Conservation (phyloP, 2,797 vertebrate genomes). For the Myotis pilosus region DNA sequence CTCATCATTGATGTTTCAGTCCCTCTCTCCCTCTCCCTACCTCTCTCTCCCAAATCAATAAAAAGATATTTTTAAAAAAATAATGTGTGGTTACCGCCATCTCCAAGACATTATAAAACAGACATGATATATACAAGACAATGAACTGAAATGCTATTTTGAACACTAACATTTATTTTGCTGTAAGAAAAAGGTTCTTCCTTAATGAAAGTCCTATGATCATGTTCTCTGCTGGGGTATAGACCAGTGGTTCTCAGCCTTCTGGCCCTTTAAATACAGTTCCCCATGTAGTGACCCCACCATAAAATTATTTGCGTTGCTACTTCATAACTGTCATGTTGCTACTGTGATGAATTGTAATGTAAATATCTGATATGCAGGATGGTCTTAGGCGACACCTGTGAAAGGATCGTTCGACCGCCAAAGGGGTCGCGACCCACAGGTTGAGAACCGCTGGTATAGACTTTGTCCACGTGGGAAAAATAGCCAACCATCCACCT, state of each 20-base stretch:
- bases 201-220: slow-evolving; percentile 51
- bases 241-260: neutral
- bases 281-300: too few species aligned
- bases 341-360: too few species aligned
- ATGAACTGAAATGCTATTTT: neutral
- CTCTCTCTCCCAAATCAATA: too few species aligned
- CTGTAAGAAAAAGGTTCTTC: neutral
- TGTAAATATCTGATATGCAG: too few species aligned
- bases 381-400: too few species aligned
- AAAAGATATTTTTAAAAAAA: neutral
- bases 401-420: too few species aligned
- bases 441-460: neutral
- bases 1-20: too few species aligned
- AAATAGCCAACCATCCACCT: neutral
- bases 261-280: too few species aligned
- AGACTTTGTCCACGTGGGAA: slow-evolving; percentile 72
- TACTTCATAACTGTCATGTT: too few species aligned
- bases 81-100: neutral
- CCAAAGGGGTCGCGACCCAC: too few species aligned
- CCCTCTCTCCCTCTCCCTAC: too few species aligned
- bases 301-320: too few species aligned
- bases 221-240: slow-evolving; percentile 63
- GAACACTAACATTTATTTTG: neutral
- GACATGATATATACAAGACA: fast-evolving
- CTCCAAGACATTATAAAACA: slow-evolving; percentile 59